Evolutionary conservation across 2,113 vertebrate genomes (phyloP), one percentile per base, ranked within the genome.

Genomic region (Bos indicus): DNA sequence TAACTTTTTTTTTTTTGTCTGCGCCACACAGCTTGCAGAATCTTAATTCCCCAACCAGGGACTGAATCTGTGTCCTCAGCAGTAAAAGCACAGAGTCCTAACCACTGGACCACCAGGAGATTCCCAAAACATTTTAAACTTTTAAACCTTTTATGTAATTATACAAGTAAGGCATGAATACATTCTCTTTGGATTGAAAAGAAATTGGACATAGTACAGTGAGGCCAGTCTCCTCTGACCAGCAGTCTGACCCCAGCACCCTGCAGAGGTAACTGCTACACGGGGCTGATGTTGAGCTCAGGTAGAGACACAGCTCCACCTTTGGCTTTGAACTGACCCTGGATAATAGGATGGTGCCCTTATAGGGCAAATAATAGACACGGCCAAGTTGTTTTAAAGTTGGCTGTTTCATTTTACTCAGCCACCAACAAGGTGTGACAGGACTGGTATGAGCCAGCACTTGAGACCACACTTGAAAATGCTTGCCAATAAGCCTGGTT

Each of bases 191-290:
- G 40, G 67, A 52, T 71, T 88, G 23, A 43, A 93, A 82, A 46
- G 51, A 48, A 82, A n/a, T 9, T 48, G 30, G 77, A 40, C 64
- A 48, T 23, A 23, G 13, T 11, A 30, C 28, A 81, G 17, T 15
- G 51, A 92, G 28, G 16, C 33, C 84, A 85, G 56, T 46, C 19
- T 62, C 46, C 43, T 57, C 57, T 9, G 19, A 12, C 30, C 25
- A 1, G 43, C 30, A 3, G 1, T 4, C 46, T 57, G 86, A 5
- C 3, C 59, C 11, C 40, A 48, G 10, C 0, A 3, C 60, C 36
- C 77, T 7, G 7, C n/a, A 36, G 46, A 71, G 26, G 19, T 23
- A 8, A 36, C 78, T 7, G 52, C 16, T 16, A 30, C 78, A n/a
- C 1, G 6, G 43, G 28, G 77, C 23, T 43, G 56, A 57, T 21